These are phyloP conservation scores for Pammene fasciana DNA, from an alignment of 2,888 invertebrate species.

Conservation along the genomic window DNA sequence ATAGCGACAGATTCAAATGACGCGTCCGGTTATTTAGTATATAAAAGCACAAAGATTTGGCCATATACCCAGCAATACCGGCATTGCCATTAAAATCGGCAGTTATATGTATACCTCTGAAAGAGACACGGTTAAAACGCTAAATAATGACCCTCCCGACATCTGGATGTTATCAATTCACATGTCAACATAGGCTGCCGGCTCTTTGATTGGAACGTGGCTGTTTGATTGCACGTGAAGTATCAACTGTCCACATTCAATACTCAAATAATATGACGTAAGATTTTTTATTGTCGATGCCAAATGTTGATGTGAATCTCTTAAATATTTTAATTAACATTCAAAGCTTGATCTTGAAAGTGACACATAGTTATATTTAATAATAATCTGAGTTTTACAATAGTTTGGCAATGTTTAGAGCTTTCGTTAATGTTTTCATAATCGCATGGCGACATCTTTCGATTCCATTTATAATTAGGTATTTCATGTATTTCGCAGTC, in stretches of 20 bases:
- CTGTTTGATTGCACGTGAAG: conserved; percentile 13
- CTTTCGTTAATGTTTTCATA: background rate
- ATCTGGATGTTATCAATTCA: conserved; percentile 20
- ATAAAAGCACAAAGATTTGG: too few relatives aligned
- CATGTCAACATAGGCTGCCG: conserved; percentile 13
- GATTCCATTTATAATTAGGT: background rate
- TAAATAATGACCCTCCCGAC: conserved; percentile 4
- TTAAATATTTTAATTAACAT: background rate
- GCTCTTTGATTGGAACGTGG: conserved; percentile 15
- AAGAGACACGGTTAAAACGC: background rate
- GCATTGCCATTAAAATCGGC: too few relatives aligned
- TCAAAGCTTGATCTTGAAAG: background rate
- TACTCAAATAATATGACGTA: conserved; percentile 6
- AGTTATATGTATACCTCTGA: background rate
- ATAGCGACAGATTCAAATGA: background rate
- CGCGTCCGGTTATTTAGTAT: too few relatives aligned
- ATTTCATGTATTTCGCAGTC: background rate
- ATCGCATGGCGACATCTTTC: conserved; percentile 2
- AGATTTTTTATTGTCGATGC: background rate
- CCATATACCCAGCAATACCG: background rate
- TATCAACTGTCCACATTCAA: conserved; percentile 17
- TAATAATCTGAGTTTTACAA: background rate
- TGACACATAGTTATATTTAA: background rate
- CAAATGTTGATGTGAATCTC: background rate
- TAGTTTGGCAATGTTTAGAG: background rate